phyloP scores from a whole-genome alignment of 1,140 invertebrate genomes.

The Ostrea denselamellosa region DNA sequence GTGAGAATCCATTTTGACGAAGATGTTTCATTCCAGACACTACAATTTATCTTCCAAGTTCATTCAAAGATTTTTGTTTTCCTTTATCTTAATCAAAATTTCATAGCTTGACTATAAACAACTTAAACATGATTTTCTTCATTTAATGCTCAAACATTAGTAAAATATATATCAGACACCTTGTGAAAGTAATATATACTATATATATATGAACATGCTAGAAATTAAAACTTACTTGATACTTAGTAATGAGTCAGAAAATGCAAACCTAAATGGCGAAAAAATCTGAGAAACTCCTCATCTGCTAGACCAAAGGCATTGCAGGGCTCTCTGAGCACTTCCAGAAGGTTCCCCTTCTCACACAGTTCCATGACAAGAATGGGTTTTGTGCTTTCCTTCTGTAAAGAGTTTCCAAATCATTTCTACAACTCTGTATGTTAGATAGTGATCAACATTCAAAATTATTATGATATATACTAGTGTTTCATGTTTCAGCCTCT shows the following conservation, averaged over 20 bases:
- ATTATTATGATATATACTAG: too few species aligned
- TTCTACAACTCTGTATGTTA: too few species aligned
- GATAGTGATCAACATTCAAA: too few species aligned
- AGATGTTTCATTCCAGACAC: constrained; percentile 69
- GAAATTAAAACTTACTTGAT: too few species aligned
- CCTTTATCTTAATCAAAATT: background rate
- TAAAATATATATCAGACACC: background rate
- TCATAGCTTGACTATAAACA: too few species aligned
- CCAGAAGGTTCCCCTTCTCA: constrained; percentile 55
- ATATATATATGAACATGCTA: too few species aligned
- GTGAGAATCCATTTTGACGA: constrained; percentile 90
- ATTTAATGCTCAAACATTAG: background rate
- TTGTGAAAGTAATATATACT: too few species aligned
- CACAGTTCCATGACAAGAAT: constrained; percentile 56
- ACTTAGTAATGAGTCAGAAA: background rate
- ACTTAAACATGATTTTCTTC: too few species aligned
- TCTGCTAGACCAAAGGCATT: constrained; percentile 52
- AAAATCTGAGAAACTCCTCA: constrained; percentile 52
- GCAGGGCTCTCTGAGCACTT: constrained; percentile 46
- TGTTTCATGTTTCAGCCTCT: too few species aligned
- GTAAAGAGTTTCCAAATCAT: background rate
- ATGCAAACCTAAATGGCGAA: constrained; percentile 49
- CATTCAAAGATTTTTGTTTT: background rate
- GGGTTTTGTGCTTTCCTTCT: constrained; percentile 25
- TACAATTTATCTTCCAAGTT: constrained; percentile 47